These are phyloP conservation scores for Aporophyla nigra DNA, from an alignment of 2,888 invertebrate genomes.

Conservation along the genomic window DNA sequence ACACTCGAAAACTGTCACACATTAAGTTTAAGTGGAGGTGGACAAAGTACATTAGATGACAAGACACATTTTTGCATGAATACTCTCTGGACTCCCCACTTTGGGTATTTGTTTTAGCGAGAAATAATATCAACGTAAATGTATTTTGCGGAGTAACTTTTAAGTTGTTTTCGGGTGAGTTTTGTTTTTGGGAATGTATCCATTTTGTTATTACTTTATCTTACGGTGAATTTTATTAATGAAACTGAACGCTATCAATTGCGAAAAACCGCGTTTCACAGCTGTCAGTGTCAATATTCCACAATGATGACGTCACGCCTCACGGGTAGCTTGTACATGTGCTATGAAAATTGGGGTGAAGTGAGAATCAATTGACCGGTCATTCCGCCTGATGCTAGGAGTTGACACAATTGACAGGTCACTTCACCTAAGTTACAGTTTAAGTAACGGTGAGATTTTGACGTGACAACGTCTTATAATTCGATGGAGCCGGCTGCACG, in stretches of 20 bases:
- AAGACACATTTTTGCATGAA: conserved; percentile 76
- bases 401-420: not conserved
- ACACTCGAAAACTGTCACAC: conserved; percentile 58
- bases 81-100: conserved; percentile 54
- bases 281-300: not conserved
- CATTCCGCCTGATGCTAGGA: not conserved
- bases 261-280: not conserved
- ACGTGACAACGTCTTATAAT: too few relatives aligned
- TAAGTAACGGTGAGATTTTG: not conserved
- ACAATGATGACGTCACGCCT: too few relatives aligned
- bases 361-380: not conserved
- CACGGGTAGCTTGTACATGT: too few relatives aligned
- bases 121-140: conserved; percentile 52
- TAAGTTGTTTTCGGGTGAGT: conserved; percentile 7
- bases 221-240: not conserved
- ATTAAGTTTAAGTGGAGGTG: conserved; percentile 52
- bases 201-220: not conserved
- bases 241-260: not conserved
- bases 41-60: conserved; percentile 77
- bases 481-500: too few relatives aligned
- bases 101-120: conserved; percentile 53
- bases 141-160: conserved; percentile 22
- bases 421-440: not conserved
- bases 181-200: not conserved
- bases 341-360: not conserved